Evolutionary conservation across 2,113 vertebrate genomes (phyloP).

Genomic region (Corythaixoides concolor): DNA sequence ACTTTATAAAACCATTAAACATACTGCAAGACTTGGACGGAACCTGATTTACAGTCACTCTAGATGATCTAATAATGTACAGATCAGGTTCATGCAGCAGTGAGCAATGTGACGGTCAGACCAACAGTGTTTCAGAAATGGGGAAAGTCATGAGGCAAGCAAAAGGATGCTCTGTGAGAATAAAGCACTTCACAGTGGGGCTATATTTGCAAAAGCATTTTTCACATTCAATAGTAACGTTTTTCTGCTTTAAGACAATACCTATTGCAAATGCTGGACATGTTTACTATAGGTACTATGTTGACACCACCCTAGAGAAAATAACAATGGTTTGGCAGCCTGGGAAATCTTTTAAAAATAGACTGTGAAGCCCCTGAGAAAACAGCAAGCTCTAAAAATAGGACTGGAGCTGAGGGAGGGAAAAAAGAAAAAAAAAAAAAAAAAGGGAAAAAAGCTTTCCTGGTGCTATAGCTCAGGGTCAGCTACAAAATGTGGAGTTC

Average conservation of each 20-base stretch:
- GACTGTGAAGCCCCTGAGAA: slow-evolving; percentile 56
- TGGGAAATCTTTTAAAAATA: slow-evolving; percentile 61
- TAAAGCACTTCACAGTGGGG: neutral
- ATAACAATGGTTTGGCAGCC: slow-evolving; percentile 54
- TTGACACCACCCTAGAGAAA: slow-evolving; percentile 20
- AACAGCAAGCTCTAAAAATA: slow-evolving; percentile 58
- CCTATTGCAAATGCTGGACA: neutral
- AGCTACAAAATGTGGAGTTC: slow-evolving; percentile 13
- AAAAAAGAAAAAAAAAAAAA: neutral
- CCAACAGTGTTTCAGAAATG: slow-evolving; percentile 2
- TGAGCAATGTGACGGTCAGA: slow-evolving; percentile 32
- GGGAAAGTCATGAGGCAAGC: slow-evolving; percentile 1
- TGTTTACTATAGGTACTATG: neutral
- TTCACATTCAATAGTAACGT: neutral
- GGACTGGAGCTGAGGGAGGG: neutral
- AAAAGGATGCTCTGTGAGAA: neutral
- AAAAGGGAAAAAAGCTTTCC: neutral
- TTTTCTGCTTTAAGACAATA: neutral
- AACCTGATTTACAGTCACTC: slow-evolving; percentile 40
- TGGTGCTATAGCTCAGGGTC: slow-evolving; percentile 40
- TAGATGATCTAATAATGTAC: slow-evolving; percentile 49
- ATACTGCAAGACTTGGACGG: neutral
- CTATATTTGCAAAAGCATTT: neutral
- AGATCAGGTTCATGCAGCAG: slow-evolving; percentile 60
- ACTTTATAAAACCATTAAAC: neutral